Evolutionary conservation across 2,113 vertebrate species (phyloP), one percentile per base, ranked within the genome.

Genomic region (Rhinopomastus cyanomelas): DNA sequence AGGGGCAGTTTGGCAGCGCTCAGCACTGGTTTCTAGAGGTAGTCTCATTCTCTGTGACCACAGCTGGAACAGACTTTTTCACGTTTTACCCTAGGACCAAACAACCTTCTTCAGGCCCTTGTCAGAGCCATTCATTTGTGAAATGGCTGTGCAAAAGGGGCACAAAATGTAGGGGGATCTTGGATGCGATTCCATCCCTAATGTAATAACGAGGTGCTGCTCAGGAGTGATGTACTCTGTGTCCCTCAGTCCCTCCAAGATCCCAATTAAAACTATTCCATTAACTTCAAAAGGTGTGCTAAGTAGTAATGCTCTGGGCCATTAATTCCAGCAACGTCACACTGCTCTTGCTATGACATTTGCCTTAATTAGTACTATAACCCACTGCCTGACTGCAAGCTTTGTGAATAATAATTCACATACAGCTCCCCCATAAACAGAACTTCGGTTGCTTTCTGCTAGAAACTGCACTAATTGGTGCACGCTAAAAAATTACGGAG

Each of bases 301-400:
- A 93, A 96, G 93, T 91, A 93, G 91, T 91, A 96, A 96, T 94
- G 93, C 92, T 91, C 66, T 93, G 94, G 94, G 64, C 93, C 96
- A 97, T 97, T 97, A 96, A 97, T 96, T 95, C 89, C 73, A 92
- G 93, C 92, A 94, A 92, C 79, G 92, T 96, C 95, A 96, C 91
- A 60, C 22, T 88, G 93, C 91, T 96, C 95, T 94, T 97, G 96
- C 93, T 90, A 48, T 96, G 94, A 95, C 95, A 96, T 96, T 96
- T 94, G 51, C 92, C 61, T 94, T 95, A 92, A 97, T 96, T 96
- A 96, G 81, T 81, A 72, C 88, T 92, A 92, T 75, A 95, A 91
- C 79, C 89, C 49, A 92, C 90, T 83, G 86, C 81, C 71, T 95
- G 93, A 95, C 91, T 94, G 84, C 91, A 87, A 93, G 81, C 90